Conservation (phyloP, 2,113 vertebrate genomes). For the Tichodroma muraria region DNA sequence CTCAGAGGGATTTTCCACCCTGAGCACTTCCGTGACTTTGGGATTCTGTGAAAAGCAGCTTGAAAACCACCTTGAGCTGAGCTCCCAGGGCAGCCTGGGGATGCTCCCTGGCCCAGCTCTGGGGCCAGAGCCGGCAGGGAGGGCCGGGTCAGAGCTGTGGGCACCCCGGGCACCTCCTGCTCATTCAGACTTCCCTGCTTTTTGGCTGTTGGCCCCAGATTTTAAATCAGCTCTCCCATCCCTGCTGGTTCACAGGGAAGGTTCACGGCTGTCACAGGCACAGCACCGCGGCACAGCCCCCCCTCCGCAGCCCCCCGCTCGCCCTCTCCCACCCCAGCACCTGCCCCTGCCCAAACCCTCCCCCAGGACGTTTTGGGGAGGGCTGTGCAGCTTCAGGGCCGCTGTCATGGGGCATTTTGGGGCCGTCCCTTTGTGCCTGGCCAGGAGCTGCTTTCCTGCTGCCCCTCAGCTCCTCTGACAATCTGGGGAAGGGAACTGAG, state of each 20-base stretch:
- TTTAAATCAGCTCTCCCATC: not conserved
- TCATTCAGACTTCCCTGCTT: not conserved
- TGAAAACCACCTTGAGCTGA: accelerated
- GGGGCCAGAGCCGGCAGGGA: not conserved
- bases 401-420: accelerated
- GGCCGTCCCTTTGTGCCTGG: not conserved
- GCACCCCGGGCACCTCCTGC: not conserved
- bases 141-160: not conserved
- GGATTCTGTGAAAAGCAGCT: not conserved
- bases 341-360: too few relatives aligned
- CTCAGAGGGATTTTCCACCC: not conserved
- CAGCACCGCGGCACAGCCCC: too few relatives aligned
- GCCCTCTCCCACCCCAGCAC: not conserved
- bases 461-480: not conserved
- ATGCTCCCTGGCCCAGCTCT: too few relatives aligned
- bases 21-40: not conserved
- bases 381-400: not conserved
- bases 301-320: not conserved
- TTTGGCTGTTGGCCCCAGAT: not conserved
- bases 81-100: accelerated
- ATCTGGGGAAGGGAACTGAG: not conserved
- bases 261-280: not conserved
- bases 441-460: not conserved
- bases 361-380: not conserved
- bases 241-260: not conserved